phyloP scores from a whole-genome alignment of 2,888 invertebrate genomes.

The Microctonus hyperodae region DNA sequence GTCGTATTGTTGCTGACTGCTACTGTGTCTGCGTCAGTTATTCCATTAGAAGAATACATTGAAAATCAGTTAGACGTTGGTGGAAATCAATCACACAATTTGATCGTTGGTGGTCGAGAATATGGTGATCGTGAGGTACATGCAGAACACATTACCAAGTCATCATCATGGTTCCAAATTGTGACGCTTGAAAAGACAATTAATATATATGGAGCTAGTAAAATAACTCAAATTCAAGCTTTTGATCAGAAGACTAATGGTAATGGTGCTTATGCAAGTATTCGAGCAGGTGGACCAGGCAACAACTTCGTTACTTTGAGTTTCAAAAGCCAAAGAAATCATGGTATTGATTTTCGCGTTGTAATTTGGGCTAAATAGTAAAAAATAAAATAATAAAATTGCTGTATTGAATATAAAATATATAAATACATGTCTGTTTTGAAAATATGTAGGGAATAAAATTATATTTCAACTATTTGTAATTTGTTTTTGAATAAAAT shows the following conservation, averaged over 20 bases:
- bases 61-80: background rate
- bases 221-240: slow-evolving; percentile 56
- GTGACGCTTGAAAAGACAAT: slow-evolving; percentile 43
- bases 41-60: background rate
- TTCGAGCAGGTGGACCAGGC: slow-evolving; percentile 59
- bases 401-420: too few species aligned
- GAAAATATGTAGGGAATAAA: too few species aligned
- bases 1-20: slow-evolving; percentile 18
- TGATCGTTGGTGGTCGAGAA: slow-evolving; percentile 36
- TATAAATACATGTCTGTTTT: too few species aligned
- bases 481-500: too few species aligned
- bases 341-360: slow-evolving; percentile 57
- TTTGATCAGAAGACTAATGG: slow-evolving; percentile 59
- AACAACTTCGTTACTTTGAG: slow-evolving; percentile 51
- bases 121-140: slow-evolving; percentile 31
- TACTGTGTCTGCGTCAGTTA: slow-evolving; percentile 8
- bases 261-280: slow-evolving; percentile 59
- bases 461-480: too few species aligned
- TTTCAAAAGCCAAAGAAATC: slow-evolving; percentile 61
- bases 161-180: slow-evolving; percentile 43
- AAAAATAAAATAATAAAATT: background rate
- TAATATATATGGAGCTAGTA: slow-evolving; percentile 38
- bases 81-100: slow-evolving; percentile 31
- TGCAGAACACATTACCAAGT: slow-evolving; percentile 42
- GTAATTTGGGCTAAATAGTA: slow-evolving; percentile 30